phyloP scores from a whole-genome alignment of 2,113 vertebrate species.

The Synchiropus splendidus region DNA sequence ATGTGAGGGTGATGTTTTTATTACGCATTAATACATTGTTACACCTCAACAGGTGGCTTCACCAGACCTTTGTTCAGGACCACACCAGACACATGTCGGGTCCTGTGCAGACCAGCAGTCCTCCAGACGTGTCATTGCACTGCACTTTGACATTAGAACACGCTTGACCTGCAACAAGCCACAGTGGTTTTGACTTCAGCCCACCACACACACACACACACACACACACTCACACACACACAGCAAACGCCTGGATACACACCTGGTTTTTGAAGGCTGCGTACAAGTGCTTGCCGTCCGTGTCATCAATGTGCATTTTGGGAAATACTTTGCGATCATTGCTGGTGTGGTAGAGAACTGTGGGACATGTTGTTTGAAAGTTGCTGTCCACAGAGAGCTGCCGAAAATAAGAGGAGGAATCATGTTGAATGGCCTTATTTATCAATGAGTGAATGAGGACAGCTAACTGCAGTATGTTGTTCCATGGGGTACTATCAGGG shows the following conservation, averaged over 20 bases:
- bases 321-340: constrained; percentile 72
- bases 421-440: too few species aligned
- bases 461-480: too few species aligned
- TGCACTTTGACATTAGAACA: constrained; percentile 72
- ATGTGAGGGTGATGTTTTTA: too few species aligned
- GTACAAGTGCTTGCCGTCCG: constrained; percentile 74
- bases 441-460: too few species aligned
- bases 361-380: constrained; percentile 69
- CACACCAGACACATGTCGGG: constrained; percentile 86
- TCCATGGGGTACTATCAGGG: too few species aligned
- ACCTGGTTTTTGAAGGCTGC: constrained; percentile 76
- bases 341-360: constrained; percentile 73
- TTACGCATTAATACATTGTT: background rate
- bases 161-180: constrained; percentile 70
- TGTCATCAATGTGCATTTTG: constrained; percentile 73
- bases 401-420: constrained; percentile 22
- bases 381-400: constrained; percentile 78
- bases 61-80: constrained; percentile 35
- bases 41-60: background rate
- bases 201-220: too few species aligned
- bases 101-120: constrained; percentile 77
- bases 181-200: background rate
- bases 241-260: background rate
- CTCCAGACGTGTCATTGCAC: constrained; percentile 46
- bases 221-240: fast-evolving